phyloP scores from a whole-genome alignment of 1,140 invertebrate genomes.

The Harpegnathos saltator region DNA sequence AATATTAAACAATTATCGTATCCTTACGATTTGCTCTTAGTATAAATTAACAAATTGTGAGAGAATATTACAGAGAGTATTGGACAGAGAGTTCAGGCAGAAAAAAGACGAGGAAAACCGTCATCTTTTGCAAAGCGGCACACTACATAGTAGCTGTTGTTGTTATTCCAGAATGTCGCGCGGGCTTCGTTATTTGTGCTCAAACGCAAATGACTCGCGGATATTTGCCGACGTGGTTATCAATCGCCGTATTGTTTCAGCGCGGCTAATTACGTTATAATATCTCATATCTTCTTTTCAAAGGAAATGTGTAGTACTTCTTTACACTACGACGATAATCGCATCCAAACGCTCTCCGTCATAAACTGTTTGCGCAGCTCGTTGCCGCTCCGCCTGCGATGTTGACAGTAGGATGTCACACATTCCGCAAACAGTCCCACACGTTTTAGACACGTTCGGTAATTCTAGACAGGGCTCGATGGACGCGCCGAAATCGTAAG shows the following conservation, averaged over 20 bases:
- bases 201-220: constrained; percentile 18
- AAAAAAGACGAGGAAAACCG: not conserved
- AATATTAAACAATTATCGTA: not conserved
- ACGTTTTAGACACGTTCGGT: constrained; percentile 73
- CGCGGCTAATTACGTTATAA: constrained; percentile 70
- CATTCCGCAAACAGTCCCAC: constrained; percentile 75
- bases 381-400: constrained; percentile 72
- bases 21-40: no score
- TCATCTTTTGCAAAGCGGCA: not conserved
- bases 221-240: constrained; percentile 42
- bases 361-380: constrained; percentile 77
- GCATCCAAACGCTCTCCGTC: constrained; percentile 75
- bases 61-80: not conserved
- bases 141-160: not conserved
- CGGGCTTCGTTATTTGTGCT: not conserved
- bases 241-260: constrained; percentile 58
- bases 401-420: constrained; percentile 78
- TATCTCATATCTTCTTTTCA: constrained; percentile 64
- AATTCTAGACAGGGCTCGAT: constrained; percentile 63
- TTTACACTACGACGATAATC: constrained; percentile 78
- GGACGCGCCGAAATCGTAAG: constrained; percentile 54
- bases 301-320: constrained; percentile 73
- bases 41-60: not conserved
- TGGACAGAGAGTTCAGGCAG: not conserved
- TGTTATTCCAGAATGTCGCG: constrained; percentile 2